Evolutionary conservation across 2,113 vertebrate species (phyloP), one percentile per base, ranked within the genome.

Genomic region (Alectura lathami): DNA sequence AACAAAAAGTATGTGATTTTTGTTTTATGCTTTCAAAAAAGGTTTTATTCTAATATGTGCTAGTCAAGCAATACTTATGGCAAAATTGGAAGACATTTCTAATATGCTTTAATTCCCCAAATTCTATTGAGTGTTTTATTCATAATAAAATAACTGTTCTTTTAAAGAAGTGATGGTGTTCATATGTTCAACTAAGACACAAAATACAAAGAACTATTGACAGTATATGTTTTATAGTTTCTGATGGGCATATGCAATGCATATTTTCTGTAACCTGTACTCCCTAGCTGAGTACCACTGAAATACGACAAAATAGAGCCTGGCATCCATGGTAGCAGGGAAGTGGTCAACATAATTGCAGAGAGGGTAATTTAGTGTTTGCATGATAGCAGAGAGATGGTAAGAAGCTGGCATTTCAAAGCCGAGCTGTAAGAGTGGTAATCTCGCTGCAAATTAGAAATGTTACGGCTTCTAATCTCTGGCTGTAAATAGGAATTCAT

Each of bases 381-480:
- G 40, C 20, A 1, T 32, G 67, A 29, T 54, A 78, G 81, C 21
- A 26, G 8, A 38, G 32, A 53, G 40, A 66, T 36, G 5, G 20
- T 77, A 50, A 73, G 42, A 63, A 85, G 32, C 36, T 66, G 29
- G 32, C 40, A n/a, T 67, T 67, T 77, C 69, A 66, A 86, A 91
- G 82, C 74, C 60, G 13, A 7, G 6, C 32, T 57, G 36, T 72
- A 70, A 69, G 63, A 69, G 38, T 89, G 84, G 67, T 16, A 11
- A 60, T 92, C 34, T 82, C 63, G 30, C 72, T 84, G 85, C 83
- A 94, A 88, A 40, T 86, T 42, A 84, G 53, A 96, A 76, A 89
- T 93, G 59, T n/a, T 91, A 81, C 73, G 86, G 86, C 83, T 91
- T 76, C 48, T 89, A 68, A 67, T 86, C 62, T 56, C 82, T 87